Evolutionary conservation across 2,797 vertebrate genomes (phyloP).

Genomic region (Lemur catta): DNA sequence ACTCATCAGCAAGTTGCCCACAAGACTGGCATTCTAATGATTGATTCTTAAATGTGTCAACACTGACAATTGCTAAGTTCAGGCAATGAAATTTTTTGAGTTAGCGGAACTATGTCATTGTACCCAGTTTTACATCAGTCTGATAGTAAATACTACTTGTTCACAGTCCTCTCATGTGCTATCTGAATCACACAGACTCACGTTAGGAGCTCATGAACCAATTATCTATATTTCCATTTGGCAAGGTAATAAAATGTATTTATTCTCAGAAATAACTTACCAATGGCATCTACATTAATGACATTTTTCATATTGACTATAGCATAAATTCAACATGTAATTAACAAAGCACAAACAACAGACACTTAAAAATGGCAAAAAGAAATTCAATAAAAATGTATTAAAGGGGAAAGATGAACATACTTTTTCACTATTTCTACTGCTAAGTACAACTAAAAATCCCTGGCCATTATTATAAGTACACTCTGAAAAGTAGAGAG

Average conservation of each 20-base stretch:
- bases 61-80: not conserved
- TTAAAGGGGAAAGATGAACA: not conserved
- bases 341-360: not conserved
- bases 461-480: not conserved
- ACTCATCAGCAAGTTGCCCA: not conserved
- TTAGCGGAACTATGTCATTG: not conserved
- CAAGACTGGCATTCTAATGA: not conserved
- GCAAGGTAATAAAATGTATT: not conserved
- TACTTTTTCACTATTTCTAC: not conserved
- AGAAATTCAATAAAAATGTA: not conserved
- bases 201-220: not conserved
- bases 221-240: not conserved
- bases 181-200: not conserved
- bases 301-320: constrained; percentile 34
- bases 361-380: not conserved
- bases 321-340: not conserved
- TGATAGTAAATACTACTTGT: not conserved
- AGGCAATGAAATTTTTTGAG: not conserved
- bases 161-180: not conserved
- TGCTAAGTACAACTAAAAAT: not conserved
- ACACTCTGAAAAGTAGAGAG: not conserved
- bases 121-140: not conserved
- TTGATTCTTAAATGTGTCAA: not conserved
- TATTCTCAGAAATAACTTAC: not conserved
- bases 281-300: not conserved